Conservation (phyloP, 2,113 vertebrate genomes). For the Leiothrix lutea region DNA sequence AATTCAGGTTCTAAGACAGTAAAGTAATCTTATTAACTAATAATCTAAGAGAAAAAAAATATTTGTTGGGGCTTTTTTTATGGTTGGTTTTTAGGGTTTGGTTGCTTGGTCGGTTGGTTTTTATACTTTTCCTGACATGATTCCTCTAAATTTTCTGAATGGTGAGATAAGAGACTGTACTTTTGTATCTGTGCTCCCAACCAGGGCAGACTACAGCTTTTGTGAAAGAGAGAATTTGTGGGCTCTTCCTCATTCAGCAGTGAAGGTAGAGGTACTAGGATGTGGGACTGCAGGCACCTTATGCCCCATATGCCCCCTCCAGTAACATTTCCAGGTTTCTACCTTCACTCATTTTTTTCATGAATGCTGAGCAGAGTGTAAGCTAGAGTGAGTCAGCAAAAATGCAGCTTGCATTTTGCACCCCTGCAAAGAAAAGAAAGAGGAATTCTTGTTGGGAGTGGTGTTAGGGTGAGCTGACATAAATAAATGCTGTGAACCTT, state of each 20-base stretch:
- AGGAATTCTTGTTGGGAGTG: not conserved
- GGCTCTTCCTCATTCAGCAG: not conserved
- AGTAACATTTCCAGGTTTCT: not conserved
- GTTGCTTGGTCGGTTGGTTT: not conserved
- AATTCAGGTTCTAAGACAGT: not conserved
- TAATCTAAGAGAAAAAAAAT: not conserved
- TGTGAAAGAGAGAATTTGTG: not conserved
- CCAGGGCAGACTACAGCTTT: not conserved
- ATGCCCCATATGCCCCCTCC: not conserved
- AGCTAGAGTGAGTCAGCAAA: not conserved
- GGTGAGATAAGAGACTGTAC: not conserved
- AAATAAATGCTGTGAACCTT: not conserved
- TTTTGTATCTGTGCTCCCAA: not conserved
- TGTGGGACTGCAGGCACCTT: not conserved
- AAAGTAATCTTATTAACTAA: not conserved
- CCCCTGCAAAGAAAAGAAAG: not conserved
- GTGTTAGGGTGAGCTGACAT: not conserved
- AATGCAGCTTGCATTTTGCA: not conserved
- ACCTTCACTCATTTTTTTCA: not conserved
- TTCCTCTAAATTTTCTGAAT: not conserved
- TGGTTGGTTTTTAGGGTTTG: not conserved
- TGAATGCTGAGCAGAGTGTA: not conserved
- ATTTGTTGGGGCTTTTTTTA: not conserved
- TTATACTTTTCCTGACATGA: not conserved
- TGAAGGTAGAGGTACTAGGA: not conserved